A percentile compares a stretch with the other conserved stretches of the same genome.
Evolutionary conservation across 2,797 vertebrate genomes (phyloP).

Genomic region (Hephaestus fuliginosus): DNA sequence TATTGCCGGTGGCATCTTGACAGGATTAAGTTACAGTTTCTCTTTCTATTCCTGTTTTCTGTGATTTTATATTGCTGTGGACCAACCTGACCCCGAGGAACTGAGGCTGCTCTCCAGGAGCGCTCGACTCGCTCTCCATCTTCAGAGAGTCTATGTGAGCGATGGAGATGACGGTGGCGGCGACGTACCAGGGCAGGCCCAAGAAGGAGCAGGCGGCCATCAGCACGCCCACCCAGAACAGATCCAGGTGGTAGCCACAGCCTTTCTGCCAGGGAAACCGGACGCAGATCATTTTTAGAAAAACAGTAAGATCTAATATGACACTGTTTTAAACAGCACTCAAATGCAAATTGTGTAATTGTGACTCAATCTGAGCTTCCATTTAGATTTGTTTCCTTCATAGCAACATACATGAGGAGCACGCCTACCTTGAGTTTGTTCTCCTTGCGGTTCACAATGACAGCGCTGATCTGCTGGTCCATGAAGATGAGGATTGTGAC

Average conservation of each 20-base stretch:
- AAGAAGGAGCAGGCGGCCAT: constrained; percentile 94
- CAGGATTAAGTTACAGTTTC: not conserved
- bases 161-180: constrained; percentile 98
- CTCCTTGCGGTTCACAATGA: constrained; percentile 98
- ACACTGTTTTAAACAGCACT: not conserved
- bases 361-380: not conserved
- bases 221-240: constrained; percentile 96
- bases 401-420: not conserved
- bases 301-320: not conserved
- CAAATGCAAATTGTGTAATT: not conserved
- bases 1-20: not conserved
- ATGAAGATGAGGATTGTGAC: constrained; percentile 99
- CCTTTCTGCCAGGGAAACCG: constrained; percentile 88
- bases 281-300: not conserved
- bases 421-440: constrained; percentile 90
- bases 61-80: not conserved
- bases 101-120: constrained; percentile 96
- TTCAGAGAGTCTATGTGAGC: constrained; percentile 98
- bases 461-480: constrained; percentile 98
- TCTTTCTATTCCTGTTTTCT: not conserved
- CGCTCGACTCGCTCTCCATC: constrained; percentile 98
- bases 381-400: not conserved
- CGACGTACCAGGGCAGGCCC: constrained; percentile 98
- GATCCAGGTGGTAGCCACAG: constrained; percentile 95
- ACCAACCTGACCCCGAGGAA: constrained; percentile 95